Conservation (phyloP, 2,888 invertebrate species). For the Dicranocentrus wangi region DNA sequence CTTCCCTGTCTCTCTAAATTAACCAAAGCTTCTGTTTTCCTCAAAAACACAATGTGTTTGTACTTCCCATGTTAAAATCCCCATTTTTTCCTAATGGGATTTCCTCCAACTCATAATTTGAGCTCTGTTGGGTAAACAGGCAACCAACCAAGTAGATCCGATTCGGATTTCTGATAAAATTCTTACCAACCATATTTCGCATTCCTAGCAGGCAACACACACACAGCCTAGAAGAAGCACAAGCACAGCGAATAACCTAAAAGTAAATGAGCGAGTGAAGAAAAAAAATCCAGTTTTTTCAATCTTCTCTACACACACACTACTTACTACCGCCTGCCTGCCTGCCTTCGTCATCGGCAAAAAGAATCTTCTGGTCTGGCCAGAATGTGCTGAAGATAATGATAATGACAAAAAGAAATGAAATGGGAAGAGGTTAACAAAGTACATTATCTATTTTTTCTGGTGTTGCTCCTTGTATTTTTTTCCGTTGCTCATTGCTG, state of each 20-base stretch:
- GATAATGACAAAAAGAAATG: slow-evolving; percentile 52
- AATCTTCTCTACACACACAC: not conserved
- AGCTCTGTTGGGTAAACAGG: not conserved
- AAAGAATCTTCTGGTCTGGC: not conserved
- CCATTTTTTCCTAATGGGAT: slow-evolving; percentile 25
- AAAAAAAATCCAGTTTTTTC: slow-evolving; percentile 48
- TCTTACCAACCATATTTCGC: slow-evolving; percentile 26
- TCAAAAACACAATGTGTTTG: no score
- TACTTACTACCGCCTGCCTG: no score
- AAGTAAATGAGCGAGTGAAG: not conserved
- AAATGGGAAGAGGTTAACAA: slow-evolving; percentile 36
- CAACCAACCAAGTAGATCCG: slow-evolving; percentile 45
- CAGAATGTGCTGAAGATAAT: not conserved
- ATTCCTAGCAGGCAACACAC: not conserved
- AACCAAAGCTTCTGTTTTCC: no score
- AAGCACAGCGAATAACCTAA: not conserved
- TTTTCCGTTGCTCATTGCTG: slow-evolving; percentile 27
- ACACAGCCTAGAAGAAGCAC: not conserved
- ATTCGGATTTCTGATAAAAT: slow-evolving; percentile 53
- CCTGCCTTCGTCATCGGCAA: no score
- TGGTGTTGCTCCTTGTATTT: slow-evolving; percentile 13
- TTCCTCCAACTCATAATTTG: slow-evolving; percentile 16
- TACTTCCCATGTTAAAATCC: no score
- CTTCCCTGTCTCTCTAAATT: no score
- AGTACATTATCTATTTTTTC: slow-evolving; percentile 39